Percentiles rank a stretch among this genome's conserved stretches.
Conservation (phyloP, 2,888 invertebrate species). For the Steromphala cineraria region DNA sequence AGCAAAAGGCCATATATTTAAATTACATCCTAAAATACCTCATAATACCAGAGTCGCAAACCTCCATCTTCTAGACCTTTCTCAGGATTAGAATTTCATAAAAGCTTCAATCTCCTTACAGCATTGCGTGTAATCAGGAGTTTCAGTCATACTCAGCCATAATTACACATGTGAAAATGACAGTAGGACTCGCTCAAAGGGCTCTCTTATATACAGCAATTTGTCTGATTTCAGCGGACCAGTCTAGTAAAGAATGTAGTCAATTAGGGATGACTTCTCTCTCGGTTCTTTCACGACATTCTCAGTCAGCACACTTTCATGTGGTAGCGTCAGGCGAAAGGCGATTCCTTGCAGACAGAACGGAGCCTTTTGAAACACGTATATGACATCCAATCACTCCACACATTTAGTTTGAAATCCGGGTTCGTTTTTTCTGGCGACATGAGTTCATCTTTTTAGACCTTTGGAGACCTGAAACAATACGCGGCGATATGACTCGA, state of each 20-base stretch:
- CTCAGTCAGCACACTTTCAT: not conserved
- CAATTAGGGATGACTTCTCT: not conserved
- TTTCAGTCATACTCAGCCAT: not conserved
- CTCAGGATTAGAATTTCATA: not conserved
- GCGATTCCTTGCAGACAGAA: not conserved
- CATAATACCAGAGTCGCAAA: not conserved
- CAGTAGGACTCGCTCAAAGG: constrained; percentile 8
- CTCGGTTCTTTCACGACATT: not conserved
- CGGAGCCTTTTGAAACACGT: not conserved
- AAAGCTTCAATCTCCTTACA: constrained; percentile 10
- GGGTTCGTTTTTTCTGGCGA: too few species aligned
- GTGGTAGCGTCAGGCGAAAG: not conserved
- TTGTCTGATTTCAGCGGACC: not conserved
- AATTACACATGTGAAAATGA: constrained; percentile 4
- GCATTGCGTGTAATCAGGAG: not conserved
- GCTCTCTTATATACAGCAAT: not conserved
- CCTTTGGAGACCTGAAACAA: too few species aligned
- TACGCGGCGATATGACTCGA: too few species aligned
- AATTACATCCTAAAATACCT: not conserved
- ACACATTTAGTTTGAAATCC: not conserved
- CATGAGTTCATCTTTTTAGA: too few species aligned
- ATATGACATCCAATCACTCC: not conserved
- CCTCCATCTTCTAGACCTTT: not conserved
- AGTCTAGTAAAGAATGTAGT: not conserved
- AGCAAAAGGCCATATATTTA: not conserved